These are phyloP conservation scores for Condylura cristata DNA, from an alignment of 2,113 vertebrate genomes.

Conservation along the genomic window DNA sequence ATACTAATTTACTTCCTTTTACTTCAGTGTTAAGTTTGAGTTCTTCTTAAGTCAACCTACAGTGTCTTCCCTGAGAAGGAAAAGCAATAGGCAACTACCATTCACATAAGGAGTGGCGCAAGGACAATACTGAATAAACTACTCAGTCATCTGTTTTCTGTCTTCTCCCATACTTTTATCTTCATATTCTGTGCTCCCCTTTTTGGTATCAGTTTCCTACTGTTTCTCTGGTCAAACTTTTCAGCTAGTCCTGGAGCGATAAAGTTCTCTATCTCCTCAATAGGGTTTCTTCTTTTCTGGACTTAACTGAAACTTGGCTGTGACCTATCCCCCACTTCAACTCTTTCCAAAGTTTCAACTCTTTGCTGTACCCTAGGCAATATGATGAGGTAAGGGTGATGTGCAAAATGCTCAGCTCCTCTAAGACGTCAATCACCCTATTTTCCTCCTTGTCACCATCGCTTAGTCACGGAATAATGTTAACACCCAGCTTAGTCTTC, in stretches of 20 bases:
- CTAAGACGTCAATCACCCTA: not conserved
- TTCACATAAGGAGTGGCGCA: not conserved
- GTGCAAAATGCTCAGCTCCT: not conserved
- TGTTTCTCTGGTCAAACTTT: not conserved
- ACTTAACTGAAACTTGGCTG: not conserved
- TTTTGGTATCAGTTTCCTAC: not conserved
- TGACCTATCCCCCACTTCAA: not conserved
- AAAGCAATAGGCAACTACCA: not conserved
- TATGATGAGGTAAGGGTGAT: not conserved
- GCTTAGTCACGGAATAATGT: not conserved
- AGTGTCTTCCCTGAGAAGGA: not conserved
- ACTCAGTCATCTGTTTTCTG: not conserved
- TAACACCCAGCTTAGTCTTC: not conserved
- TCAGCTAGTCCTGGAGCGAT: not conserved
- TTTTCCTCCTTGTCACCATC: not conserved
- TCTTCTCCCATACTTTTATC: not conserved
- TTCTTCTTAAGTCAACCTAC: not conserved
- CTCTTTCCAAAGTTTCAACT: not conserved
- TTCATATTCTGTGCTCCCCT: not conserved
- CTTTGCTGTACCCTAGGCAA: not conserved
- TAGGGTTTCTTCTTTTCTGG: not conserved
- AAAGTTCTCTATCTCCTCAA: not conserved
- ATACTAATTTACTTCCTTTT: slow-evolving; percentile 48
- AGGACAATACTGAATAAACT: not conserved
- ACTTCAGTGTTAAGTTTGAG: not conserved